Conservation (phyloP, 1,140 invertebrate genomes). For the Chymomyza costata region DNA sequence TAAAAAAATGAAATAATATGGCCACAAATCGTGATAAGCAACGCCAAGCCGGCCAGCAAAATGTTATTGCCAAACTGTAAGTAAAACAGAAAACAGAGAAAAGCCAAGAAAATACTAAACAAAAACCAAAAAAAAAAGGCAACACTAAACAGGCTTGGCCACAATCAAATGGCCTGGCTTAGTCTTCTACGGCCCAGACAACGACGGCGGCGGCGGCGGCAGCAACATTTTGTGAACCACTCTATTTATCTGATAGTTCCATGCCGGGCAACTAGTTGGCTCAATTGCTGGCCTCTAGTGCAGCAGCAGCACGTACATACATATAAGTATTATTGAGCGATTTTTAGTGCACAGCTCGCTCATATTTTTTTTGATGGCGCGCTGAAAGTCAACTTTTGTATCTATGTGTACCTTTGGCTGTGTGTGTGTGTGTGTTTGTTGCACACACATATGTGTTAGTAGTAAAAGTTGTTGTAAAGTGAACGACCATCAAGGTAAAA, state of each 20-base stretch:
- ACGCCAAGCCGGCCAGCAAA: conserved; percentile 37
- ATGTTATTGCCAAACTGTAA: conserved; percentile 63
- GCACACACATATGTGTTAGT: conserved; percentile 60
- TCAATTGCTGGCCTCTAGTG: conserved; percentile 65
- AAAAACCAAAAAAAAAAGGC: background rate
- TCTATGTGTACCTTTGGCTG: background rate
- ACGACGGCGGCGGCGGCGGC: conserved; percentile 40
- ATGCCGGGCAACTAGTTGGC: conserved; percentile 60
- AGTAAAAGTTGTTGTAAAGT: conserved; percentile 69
- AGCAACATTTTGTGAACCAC: conserved; percentile 72
- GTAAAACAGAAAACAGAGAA: conserved; percentile 48
- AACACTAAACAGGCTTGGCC: conserved; percentile 62
- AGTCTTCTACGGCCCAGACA: conserved; percentile 15
- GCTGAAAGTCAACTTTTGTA: conserved; percentile 58
- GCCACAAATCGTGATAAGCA: conserved; percentile 72
- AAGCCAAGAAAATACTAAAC: background rate
- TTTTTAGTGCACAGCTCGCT: conserved; percentile 61
- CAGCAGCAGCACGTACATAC: too few relatives aligned
- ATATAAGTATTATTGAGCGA: conserved; percentile 73
- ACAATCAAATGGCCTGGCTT: conserved; percentile 57
- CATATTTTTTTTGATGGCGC: conserved; percentile 72
- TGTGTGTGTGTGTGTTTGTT: conserved; percentile 8
- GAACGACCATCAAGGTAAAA: conserved; percentile 73
- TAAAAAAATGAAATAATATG: conserved; percentile 66
- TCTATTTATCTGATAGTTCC: conserved; percentile 68